Evolutionary conservation across 2,797 vertebrate genomes (phyloP), one percentile per base, ranked within the genome.

Genomic region (Triplophysa yarkandensis): DNA sequence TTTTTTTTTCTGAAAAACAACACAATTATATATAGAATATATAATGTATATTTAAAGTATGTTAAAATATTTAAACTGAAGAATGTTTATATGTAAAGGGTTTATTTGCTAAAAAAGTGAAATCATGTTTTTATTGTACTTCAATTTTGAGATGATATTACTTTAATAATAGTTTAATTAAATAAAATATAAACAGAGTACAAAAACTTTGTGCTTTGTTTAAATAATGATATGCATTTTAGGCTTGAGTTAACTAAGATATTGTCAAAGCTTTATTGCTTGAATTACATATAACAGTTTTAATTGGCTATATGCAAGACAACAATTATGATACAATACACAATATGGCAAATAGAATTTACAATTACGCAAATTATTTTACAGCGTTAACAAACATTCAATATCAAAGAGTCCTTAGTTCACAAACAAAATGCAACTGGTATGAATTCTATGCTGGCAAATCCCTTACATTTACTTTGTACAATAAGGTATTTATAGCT

Each of bases 261-360:
- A 71, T 85, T 88, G 86, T 90, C 83, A 90, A 89, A 87, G 85
- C 88, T 92, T 93, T 93, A 93, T 93, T 93, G 92, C 91, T 90
- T 87, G 86, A 87, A 90, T 89, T 86, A 90, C 89, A 90, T 87
- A 86, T 87, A 89, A 89, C 87, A 87, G 83, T 88, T 88, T 32
- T 87, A 87, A 83, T 76, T 86, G 87, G 88, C 84, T 87, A 83
- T 80, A 88, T 89, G 89, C 87, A 91, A 90, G 90, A 90, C 88
- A 90, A 88, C 86, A 88, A 91, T 90, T 91, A 91, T 92, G 77
- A 84, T 91, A 91, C 89, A 92, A 85, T 92, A 89, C 87, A 90
- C 87, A 87, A 80, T 84, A 90, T 90, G 87, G 86, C 85, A 86
- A 83, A 81, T 74, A 83, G 84, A 84, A 87, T 87, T 92, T 92